Evolutionary conservation across 2,888 invertebrate genomes (phyloP), one percentile per base, ranked within the genome.

Genomic region (Cephus pulcher): DNA sequence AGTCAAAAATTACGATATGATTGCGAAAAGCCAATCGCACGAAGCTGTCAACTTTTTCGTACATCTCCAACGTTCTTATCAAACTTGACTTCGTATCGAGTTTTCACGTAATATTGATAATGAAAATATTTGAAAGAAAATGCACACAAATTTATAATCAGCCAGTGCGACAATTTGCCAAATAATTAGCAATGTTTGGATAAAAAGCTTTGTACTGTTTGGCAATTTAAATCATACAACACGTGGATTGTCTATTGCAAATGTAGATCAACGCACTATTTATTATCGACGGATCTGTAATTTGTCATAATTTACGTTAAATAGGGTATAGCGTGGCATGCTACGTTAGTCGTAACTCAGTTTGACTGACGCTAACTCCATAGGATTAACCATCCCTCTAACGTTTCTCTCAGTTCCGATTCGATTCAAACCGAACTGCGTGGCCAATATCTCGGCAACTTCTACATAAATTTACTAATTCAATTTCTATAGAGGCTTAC

Each of bases 231-330:
- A 40, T 40, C 40, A 1, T 40, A 6, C 15, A 40, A 76, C 34
- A 69, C 15, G 33, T 32, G 3, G 34, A 4, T 76, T 70, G 37
- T 71, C 37, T 71, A 9, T 71, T 35, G 69, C 23, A 40, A 76
- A 37, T 69, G 34, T 69, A 40, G 71, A 34, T 69, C n/a, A 32
- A 68, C 34, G 33, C 75, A 34, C 56, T 74, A 79, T 85, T 86
- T 85, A 86, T 84, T 85, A 85, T 84, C 81, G 85, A 40, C 15
- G 15, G 40, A 15, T 15, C 6, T 40, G 40, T 40, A 40, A 40
- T 88, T 89, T 88, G 86, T 88, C 88, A 89, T 89, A 89, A 89
- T 89, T 89, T 89, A 87, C 86, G 87, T 88, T 86, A 88, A 89
- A 88, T 85, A 87, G 86, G 84, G 79, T 83, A 76, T 77, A 75